Conservation (phyloP, 2,888 invertebrate species). For the Eilema griseolum region DNA sequence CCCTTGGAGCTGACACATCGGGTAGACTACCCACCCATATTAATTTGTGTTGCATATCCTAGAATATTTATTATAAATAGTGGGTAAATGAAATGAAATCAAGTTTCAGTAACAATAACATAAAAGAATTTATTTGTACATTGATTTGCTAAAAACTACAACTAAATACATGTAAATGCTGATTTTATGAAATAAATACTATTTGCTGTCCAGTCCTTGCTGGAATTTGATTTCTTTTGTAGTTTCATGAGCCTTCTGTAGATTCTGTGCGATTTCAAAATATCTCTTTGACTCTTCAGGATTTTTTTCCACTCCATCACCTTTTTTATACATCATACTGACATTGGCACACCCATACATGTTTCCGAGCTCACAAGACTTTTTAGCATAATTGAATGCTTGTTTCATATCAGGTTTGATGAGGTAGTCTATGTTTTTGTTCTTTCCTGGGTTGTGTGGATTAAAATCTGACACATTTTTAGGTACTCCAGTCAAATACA, state of each 20-base stretch:
- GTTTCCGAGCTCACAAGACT: constrained; percentile 94
- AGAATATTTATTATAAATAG: not conserved
- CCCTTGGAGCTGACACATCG: no score
- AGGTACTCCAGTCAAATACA: constrained; percentile 92
- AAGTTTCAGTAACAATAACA: constrained; percentile 35
- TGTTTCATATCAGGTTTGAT: constrained; percentile 90
- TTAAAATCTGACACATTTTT: constrained; percentile 82
- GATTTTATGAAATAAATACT: constrained; percentile 20
- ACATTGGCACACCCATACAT: constrained; percentile 96
- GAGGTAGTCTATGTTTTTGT: constrained; percentile 81
- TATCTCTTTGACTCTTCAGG: constrained; percentile 90
- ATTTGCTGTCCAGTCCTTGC: constrained; percentile 79
- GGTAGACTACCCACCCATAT: no score
- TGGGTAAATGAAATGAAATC: constrained; percentile 9
- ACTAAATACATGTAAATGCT: constrained; percentile 42
- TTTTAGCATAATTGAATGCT: constrained; percentile 92
- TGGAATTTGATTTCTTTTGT: constrained; percentile 87
- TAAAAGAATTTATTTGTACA: constrained; percentile 46
- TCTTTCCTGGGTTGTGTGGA: constrained; percentile 74
- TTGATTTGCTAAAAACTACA: constrained; percentile 35
- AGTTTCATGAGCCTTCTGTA: constrained; percentile 89
- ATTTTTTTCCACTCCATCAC: constrained; percentile 93
- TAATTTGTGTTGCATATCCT: no score
- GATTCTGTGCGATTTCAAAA: constrained; percentile 89
- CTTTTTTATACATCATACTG: constrained; percentile 94